Evolutionary conservation across 2,888 invertebrate species (phyloP), one percentile per base, ranked within the genome.

Genomic region (Pammene fasciana): DNA sequence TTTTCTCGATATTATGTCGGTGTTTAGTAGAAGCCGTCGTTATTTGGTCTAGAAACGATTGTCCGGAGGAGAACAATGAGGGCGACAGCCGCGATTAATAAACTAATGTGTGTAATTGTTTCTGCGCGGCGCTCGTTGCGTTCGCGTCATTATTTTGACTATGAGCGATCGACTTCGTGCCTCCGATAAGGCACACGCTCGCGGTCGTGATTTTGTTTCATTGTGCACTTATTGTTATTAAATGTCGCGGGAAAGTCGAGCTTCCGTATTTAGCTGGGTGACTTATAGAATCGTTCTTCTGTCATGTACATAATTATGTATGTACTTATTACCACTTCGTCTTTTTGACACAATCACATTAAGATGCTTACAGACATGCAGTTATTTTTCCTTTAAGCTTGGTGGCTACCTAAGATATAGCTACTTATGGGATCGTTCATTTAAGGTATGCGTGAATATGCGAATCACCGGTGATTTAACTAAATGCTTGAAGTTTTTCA

Each of bases 1-100:
- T 88, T 86, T 87, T 81, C 81, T 81, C 71, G 73, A 75, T 78
- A 78, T 78, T 79, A 78, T 75, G 78, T 82, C 80, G 81, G 73
- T 79, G 76, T 79, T 81, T 88, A 89, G 89, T 80, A 75, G 76
- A 87, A 87, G 80, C 79, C 81, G 81, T 70, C 75, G 80, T 86
- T 92, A 92, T 91, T 91, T 92, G 88, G 91, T 92, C 91, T 92
- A 91, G 88, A 85, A 75, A 79, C 87, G 86, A 89, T 88, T 89
- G 90, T 90, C 88, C 86, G 65, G 78, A 71, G 74, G 75, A 78
- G 89, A 92, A 91, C 91, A 92, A 91, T 92, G 91, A 86, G 80
- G 72, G 77, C 77, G 79, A 76, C 78, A 82, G 74, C 81, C 71
- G 80, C 83, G 86, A 91, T 91, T 91, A 89, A 89, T 90, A 87